phyloP scores from a whole-genome alignment of 2,797 vertebrate species.

The Monodelphis domestica region DNA sequence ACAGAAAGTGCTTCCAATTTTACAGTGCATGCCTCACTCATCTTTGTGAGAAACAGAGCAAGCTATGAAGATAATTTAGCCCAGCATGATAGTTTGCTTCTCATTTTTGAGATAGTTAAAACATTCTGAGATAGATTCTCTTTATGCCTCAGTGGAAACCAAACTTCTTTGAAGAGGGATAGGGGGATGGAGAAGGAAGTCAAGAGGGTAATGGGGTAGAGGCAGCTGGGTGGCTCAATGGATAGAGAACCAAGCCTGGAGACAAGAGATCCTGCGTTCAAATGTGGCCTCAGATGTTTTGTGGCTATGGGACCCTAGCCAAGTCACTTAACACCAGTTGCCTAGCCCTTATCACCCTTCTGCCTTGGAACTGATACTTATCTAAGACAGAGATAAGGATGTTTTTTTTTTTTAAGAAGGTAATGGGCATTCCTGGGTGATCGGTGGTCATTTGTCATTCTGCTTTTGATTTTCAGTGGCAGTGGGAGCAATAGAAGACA shows the following conservation, averaged over 20 bases:
- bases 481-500: background rate
- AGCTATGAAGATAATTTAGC: background rate
- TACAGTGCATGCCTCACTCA: background rate
- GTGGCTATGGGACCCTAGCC: too few species aligned
- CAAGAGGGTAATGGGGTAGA: too few species aligned
- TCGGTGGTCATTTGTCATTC: too few species aligned
- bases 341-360: too few species aligned
- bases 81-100: background rate
- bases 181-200: background rate
- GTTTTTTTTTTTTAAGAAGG: too few species aligned
- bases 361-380: too few species aligned
- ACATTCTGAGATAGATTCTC: background rate
- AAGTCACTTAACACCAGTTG: too few species aligned
- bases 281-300: too few species aligned
- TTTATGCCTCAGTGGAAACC: background rate
- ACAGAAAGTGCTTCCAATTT: background rate
- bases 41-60: background rate
- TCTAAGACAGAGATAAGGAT: too few species aligned
- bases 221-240: too few species aligned
- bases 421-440: background rate
- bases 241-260: too few species aligned
- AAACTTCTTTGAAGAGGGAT: background rate
- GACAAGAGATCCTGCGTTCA: too few species aligned
- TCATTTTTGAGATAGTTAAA: background rate
- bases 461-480: background rate